Base-by-base conservation (phyloP, 2,888 invertebrate genomes). In the Rhorus exstirpatorius region DNA sequence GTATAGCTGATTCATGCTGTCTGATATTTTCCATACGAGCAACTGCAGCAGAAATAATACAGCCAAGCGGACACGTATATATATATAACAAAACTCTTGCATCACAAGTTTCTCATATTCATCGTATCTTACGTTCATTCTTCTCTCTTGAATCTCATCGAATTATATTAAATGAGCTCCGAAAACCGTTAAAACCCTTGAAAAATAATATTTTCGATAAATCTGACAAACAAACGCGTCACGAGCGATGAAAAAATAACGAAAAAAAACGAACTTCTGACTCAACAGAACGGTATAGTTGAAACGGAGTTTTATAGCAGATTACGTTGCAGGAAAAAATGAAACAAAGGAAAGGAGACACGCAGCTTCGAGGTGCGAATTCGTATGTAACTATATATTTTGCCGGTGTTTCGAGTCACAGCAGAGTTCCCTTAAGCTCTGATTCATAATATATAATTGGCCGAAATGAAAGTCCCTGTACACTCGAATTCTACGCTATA, bases 401-500 rank as follows among this genome's bases (percentile, higher is more conserved):
- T 46, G 12, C 58, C 44, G 31, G 51, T 49, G 24, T 41, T 26
- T 19, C 53, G 31, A 31, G 31, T 6, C 6, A 6, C 6, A 31
- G n/a, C 38, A 38, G 38, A 38, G 38, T 38, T 38, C 38, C 44
- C 38, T 10, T 53, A 38, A 60, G 72, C 72, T 81, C 72, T 81
- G 81, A 81, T 78, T 81, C 81, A 81, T 78, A 68, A 61, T 26
- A 26, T 26, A 26, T 24, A 74, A 68, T 61, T 68, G 71, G 41
- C 38, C 60, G 12, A 55, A 55, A 46, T 35, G 60, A 60, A 38
- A 53, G 68, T 53, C 31, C 67, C 68, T 58, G 77, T 46, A 38
- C 61, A 74, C 68, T 38, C 68, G 53, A 71, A 61, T 72, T 76
- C 76, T 61, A 79, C 76, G 82, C 71, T 83, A 67, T 79, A 76